Base-by-base conservation (phyloP, 2,113 vertebrate species). In the Apteryx mantelli region DNA sequence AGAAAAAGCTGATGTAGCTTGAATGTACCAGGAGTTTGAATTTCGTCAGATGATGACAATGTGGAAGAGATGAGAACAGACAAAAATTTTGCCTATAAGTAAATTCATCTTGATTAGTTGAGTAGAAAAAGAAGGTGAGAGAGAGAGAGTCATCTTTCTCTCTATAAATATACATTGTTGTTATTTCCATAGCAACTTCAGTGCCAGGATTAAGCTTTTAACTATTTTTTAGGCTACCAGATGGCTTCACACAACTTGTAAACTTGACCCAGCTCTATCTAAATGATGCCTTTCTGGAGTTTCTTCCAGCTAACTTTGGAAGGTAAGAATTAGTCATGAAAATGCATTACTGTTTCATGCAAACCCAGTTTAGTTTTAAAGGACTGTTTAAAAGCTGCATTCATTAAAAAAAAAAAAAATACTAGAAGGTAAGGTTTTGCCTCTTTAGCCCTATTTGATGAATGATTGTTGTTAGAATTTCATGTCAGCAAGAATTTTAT, bases 251-350 rank as follows among this genome's bases (percentile, higher is more conserved):
- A 5, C 99, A 99, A 98, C 99, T 99, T 96, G 98, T 99, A 96
- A 99, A 99, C 98, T 97, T 99, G 98, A 99, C 99, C 97, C 99
- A 99, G 98, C 99, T 99, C 97, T 99, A 99, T 98, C 98, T 99
- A 97, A 99, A 99, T 24, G 99, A 99, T 98, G 99, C 99, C 98
- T 99, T 99, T 98, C 98, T 99, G 97, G 99, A 99, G 98, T 99
- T 99, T 98, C 99, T 99, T 96, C 99, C 99, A 82, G 99, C 99
- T 94, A 99, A 99, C 98, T 99, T 99, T 98, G 99, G 99, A 98
- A 99, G 99, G 99, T 99, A 99, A 99, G 98, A 44, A 95, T 95
- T 94, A 94, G 63, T 97, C 97, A 89, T 87, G 50, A 2, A 14
- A 71, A 73, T 40, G 7, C 58, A 2, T 32, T 15, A 26, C 64